Base-by-base conservation (phyloP, 2,113 vertebrate genomes). In the Phasianus colchicus region DNA sequence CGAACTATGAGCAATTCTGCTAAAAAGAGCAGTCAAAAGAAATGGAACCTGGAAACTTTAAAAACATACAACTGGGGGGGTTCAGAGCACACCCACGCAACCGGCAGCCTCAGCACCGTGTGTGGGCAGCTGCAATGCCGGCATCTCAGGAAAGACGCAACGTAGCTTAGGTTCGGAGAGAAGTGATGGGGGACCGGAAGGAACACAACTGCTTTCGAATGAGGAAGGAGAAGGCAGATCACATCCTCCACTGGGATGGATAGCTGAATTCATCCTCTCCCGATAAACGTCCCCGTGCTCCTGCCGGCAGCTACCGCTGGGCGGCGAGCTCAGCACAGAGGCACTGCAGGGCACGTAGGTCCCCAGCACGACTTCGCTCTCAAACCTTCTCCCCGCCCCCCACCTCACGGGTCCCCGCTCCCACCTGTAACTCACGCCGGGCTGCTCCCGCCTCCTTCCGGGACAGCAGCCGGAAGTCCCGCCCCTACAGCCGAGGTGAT, bases 251-350 rank as follows among this genome's bases (percentile, higher is more conserved):
- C 21, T 34, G 6, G 11, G 7, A 3, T 50, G 67, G n/a, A 38
- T 0, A 43, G 30, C 2, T 32, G 11, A 4, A 54, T 29, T 54
- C 52, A 29, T 54, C 25, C 60, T 2, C 21, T 63, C 42, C 15
- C 4, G 5, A 19, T 0, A 2, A 24, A 29, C 18, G 24, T 58
- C 50, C 47, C 30, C 5, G 29, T 1, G 34, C 5, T 22, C 40
- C 79, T 9, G 32, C 0, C 14, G 22, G 13, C 15, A 79, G 22
- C 16, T 16, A 47, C 34, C 27, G 34, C 9, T 0, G 18, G 4
- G 18, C 19, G 2, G 2, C 3, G 15, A 18, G 21, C 36, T 4
- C 13, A 47, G 3, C 36, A 8, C n/a, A 3, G 0, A 10, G 36
- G 45, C 61, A 3, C n/a, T 1, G 21, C 4, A 25, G 4, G 27